Base-by-base conservation (phyloP, 2,797 vertebrate species). In the Myripristis jacobus region DNA sequence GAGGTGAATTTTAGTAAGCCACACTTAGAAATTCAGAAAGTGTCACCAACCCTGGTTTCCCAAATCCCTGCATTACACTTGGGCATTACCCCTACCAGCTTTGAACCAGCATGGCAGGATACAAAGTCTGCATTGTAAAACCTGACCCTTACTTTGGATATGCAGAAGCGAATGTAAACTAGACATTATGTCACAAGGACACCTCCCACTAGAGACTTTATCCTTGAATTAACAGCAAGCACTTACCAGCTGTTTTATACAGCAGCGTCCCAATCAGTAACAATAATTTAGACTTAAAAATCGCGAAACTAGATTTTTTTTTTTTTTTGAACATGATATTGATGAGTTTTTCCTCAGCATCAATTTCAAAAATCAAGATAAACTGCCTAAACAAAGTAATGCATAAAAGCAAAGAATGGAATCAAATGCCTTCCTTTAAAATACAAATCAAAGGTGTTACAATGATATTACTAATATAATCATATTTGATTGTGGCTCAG, bases 1-100 rank as follows among this genome's bases (percentile, higher is more conserved):
- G 27, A 47, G 54, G 43, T 57, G 12, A 57, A 34, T 51, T 16
- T 16, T 12, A 41, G 51, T 27, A 22, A 36, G 6, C 24, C 19
- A 21, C 50, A 15, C 66, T 55, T 61, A 70, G 46, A 53, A 41
- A 56, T 47, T 31, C 2, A 24, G 1, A 66, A 3, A 16, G 22
- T 0, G 0, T 44, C n/a, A 22, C 27, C 10, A 13, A 21, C 18
- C 51, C 4, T 47, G 38, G 18, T 13, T 41, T 61, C 34, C 47
- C 21, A 38, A 46, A 50, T 51, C 38, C 12, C 15, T 29, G 16
- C 4, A 13, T 41, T 13, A 15, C 38, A 41, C 16, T 15, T 16
- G 38, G 11, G 11, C 12, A 41, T 41, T 41, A 4, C 1, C 1
- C 34, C 9, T 16, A 44, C 9, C 18, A 6, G 29, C 47, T 18